Conservation (phyloP, 2,888 invertebrate species). For the Rhingia rostrata region DNA sequence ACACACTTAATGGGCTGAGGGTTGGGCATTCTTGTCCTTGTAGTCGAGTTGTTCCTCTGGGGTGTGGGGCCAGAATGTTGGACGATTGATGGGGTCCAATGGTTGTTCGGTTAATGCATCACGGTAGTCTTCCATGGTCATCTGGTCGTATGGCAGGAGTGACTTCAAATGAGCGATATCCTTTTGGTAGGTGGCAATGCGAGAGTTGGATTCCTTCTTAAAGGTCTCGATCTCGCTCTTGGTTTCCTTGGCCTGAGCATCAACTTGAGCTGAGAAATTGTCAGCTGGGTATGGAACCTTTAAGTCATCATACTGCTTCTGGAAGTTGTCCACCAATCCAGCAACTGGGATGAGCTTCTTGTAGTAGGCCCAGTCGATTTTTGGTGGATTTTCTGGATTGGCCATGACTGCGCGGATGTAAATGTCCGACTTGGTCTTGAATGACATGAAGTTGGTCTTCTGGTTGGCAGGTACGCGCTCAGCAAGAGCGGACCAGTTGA, state of each 20-base stretch:
- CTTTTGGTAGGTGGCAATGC: constrained; percentile 84
- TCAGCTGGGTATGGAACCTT: constrained; percentile 93
- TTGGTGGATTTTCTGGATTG: constrained; percentile 90
- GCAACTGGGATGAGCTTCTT: constrained; percentile 88
- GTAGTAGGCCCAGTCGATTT: constrained; percentile 93
- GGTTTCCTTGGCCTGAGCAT: constrained; percentile 87
- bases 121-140: constrained; percentile 95
- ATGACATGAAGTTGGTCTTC: constrained; percentile 87
- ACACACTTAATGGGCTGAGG: constrained; percentile 78
- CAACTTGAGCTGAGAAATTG: constrained; percentile 87
- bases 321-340: constrained; percentile 93
- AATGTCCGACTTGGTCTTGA: constrained; percentile 92
- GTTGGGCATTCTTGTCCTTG: constrained; percentile 81
- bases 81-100: constrained; percentile 89
- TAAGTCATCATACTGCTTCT: constrained; percentile 91
- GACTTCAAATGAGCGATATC: constrained; percentile 87
- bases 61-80: constrained; percentile 94
- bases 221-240: constrained; percentile 86
- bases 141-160: constrained; percentile 91
- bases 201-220: constrained; percentile 83
- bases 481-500: constrained; percentile 94
- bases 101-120: constrained; percentile 91
- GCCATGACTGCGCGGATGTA: constrained; percentile 90
- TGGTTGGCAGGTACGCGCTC: constrained; percentile 92
- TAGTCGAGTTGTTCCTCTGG: constrained; percentile 88